Evolutionary conservation across 2,797 vertebrate genomes (phyloP).

Genomic region (Arremon brunneinucha): DNA sequence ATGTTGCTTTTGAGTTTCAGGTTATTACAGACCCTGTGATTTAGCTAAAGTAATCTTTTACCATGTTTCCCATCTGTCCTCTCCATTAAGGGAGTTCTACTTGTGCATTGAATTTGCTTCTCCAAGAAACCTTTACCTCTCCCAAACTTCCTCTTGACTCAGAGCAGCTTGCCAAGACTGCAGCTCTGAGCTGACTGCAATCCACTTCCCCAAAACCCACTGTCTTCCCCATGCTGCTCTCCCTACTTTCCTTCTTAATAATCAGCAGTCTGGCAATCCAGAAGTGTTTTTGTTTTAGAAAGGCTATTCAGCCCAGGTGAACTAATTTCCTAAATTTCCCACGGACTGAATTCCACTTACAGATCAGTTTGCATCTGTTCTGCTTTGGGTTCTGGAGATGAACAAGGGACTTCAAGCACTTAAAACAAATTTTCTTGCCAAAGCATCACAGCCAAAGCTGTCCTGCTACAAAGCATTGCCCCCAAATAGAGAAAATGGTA

Average conservation of each 20-base stretch:
- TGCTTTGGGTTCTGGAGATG: background rate
- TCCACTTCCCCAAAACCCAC: background rate
- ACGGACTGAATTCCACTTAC: background rate
- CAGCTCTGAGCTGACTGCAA: background rate
- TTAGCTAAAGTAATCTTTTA: constrained; percentile 28
- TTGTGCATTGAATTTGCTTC: background rate
- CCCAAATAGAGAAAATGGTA: background rate
- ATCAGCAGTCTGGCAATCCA: background rate
- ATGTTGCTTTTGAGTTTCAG: constrained; percentile 36
- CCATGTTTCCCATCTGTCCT: constrained; percentile 29
- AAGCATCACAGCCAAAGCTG: background rate
- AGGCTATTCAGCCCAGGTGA: background rate
- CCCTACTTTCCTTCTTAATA: background rate
- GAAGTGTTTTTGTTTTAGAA: background rate
- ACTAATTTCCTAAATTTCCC: background rate
- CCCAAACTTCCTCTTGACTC: background rate
- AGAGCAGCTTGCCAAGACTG: background rate
- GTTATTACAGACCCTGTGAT: background rate
- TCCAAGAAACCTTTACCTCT: constrained; percentile 12
- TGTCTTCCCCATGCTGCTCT: background rate
- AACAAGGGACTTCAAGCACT: background rate
- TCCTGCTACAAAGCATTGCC: background rate
- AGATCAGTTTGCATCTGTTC: background rate
- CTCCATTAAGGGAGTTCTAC: constrained; percentile 28
- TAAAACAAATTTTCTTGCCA: background rate